Base-by-base conservation (phyloP, 1,140 invertebrate species). In the Diploscapter pachys region DNA sequence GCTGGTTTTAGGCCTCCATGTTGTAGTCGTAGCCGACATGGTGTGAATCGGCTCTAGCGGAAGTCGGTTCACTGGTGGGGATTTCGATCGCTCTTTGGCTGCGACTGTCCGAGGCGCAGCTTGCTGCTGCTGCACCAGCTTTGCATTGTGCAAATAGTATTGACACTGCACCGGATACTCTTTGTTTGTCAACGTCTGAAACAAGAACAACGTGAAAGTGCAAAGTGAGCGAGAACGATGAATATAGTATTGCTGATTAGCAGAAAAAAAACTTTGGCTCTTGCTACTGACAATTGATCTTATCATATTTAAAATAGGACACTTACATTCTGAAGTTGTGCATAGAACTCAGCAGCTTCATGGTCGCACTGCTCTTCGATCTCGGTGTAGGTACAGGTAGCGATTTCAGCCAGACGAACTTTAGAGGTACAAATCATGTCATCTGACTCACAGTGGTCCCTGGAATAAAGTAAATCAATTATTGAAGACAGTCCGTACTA, bases 121-220 rank as follows among this genome's bases (percentile, higher is more conserved):
- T 31, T 31, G 31, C 31, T 31, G 31, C 31, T 31, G 31, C 31
- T 31, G 31, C 31, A 31, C 31, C 31, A 31, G 31, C 31, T 31
- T 31, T 31, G 31, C 31, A 31, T 31, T 31, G 31, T 51, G 59
- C 52, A 74, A 31, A 53, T 64, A 57, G 50, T 74, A 74, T 56
- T 63, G 63, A 53, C 73, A 74, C 70, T 74, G 73, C 61, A 74
- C 64, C 49, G 73, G 73, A 51, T 61, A 74, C 63, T 74, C 73
- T 68, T 65, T 64, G 61, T 74, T 74, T 5, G 73, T 68, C n/a
- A 74, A 51, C 5, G 70, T 67, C 73, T 74, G 3, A 53, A 62
- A 59, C 48, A 3, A n/a, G 2, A 53, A 65, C n/a, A 31, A 31
- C 31, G 31, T 31, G 31, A 31, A 31, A 31, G 31, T 31, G 31